phyloP scores from a whole-genome alignment of 2,888 invertebrate species.

The Mactromeris polynyma region DNA sequence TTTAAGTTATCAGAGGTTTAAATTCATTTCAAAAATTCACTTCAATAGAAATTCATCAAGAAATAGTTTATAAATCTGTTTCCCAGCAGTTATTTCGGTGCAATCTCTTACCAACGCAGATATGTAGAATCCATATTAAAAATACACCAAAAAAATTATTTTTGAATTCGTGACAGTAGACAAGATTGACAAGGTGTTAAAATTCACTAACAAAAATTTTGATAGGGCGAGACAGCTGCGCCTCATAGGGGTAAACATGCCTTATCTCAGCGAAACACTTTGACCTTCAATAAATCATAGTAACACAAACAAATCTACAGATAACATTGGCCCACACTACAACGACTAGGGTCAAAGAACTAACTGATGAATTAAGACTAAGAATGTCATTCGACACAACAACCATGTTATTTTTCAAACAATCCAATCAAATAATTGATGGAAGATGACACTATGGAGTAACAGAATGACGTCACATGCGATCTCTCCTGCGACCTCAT shows the following conservation, averaged over 20 bases:
- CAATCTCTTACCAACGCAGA: not conserved
- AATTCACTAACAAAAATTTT: conserved; percentile 31
- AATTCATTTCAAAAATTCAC: not conserved
- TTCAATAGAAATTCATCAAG: not conserved
- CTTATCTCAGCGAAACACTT: conserved; percentile 35
- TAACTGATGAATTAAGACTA: not conserved
- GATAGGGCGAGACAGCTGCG: conserved; percentile 21
- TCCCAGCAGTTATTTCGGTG: not conserved
- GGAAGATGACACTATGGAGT: not conserved
- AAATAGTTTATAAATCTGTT: not conserved
- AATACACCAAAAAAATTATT: conserved; percentile 7
- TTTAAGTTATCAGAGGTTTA: not conserved
- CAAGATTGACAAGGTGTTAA: conserved; percentile 27
- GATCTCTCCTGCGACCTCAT: not conserved
- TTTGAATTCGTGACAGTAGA: conserved; percentile 14
- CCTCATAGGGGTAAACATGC: conserved; percentile 21
- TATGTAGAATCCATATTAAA: conserved; percentile 14
- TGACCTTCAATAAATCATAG: conserved; percentile 42
- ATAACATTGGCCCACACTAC: conserved; percentile 26
- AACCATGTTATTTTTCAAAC: conserved; percentile 11
- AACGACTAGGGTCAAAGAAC: conserved; percentile 5
- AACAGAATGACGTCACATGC: not conserved
- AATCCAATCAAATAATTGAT: conserved; percentile 20
- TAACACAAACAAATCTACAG: conserved; percentile 18
- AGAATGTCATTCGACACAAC: conserved; percentile 8